phyloP scores from a whole-genome alignment of 1,140 invertebrate species.

The Anthonomus grandis region DNA sequence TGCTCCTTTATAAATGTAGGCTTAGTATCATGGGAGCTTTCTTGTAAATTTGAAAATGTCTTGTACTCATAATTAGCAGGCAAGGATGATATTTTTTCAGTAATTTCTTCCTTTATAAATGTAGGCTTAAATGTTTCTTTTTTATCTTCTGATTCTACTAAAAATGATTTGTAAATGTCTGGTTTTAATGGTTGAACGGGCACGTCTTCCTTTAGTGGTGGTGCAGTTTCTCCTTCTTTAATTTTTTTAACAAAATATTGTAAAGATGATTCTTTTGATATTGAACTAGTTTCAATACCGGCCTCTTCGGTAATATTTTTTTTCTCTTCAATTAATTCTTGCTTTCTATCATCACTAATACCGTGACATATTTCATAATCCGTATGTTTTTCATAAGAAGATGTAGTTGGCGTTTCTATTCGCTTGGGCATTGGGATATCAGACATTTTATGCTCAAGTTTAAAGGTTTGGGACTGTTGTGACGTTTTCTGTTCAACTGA shows the following conservation, averaged over 20 bases:
- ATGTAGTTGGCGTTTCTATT: slow-evolving; percentile 17
- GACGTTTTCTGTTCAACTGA: slow-evolving; percentile 37
- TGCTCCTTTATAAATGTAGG: too few relatives aligned
- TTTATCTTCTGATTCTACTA: slow-evolving; percentile 21
- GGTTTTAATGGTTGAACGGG: slow-evolving; percentile 24
- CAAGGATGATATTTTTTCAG: slow-evolving; percentile 16
- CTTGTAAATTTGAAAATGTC: too few relatives aligned
- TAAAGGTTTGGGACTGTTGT: slow-evolving; percentile 38
- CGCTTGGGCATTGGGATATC: slow-evolving; percentile 38
- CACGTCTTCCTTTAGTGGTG: slow-evolving; percentile 38
- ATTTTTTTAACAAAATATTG: slow-evolving; percentile 49
- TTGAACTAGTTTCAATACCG: slow-evolving; percentile 47
- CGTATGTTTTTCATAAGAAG: slow-evolving; percentile 26
- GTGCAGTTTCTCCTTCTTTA: slow-evolving; percentile 38
- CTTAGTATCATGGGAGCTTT: too few relatives aligned
- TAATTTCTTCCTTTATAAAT: slow-evolving; percentile 38
- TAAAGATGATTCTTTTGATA: slow-evolving; percentile 48
- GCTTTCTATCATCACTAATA: slow-evolving; percentile 9
- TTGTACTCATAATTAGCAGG: too few relatives aligned
- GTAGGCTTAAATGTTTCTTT: slow-evolving; percentile 25
- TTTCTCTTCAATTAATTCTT: slow-evolving; percentile 37
- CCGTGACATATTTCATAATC: slow-evolving; percentile 31
- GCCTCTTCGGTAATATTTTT: slow-evolving; percentile 35
- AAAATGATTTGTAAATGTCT: slow-evolving; percentile 46
- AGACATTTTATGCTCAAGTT: slow-evolving; percentile 37